Conservation (phyloP, 2,113 vertebrate species). For the Puffinus mauretanicus region DNA sequence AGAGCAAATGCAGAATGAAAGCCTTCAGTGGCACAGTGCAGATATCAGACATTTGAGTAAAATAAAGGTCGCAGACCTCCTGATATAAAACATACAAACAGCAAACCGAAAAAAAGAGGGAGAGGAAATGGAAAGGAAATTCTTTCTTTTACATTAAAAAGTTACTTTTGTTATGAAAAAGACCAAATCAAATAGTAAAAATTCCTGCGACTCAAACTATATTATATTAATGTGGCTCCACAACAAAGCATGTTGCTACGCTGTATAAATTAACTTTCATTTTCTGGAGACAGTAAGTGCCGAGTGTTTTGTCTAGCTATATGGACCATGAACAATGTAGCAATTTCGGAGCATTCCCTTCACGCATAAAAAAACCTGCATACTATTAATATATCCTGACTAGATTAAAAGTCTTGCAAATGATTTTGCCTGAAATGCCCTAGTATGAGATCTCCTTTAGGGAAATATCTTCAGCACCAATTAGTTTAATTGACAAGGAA, state of each 20-base stretch:
- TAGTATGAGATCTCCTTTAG: conserved; percentile 66
- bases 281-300: conserved; percentile 60
- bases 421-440: conserved; percentile 72
- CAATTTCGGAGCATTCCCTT: conserved; percentile 52
- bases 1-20: neutral
- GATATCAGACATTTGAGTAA: neutral
- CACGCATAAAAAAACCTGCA: conserved; percentile 34
- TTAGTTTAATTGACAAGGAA: conserved; percentile 77
- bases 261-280: conserved; percentile 58
- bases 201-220: neutral
- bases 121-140: neutral
- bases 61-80: neutral
- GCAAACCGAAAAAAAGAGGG: neutral
- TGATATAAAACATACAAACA: neutral
- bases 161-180: neutral
- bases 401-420: conserved; percentile 73
- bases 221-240: neutral
- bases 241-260: conserved; percentile 16
- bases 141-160: neutral
- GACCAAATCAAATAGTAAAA: conserved; percentile 9
- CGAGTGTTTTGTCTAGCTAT: conserved; percentile 53
- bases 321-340: conserved; percentile 43
- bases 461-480: conserved; percentile 73
- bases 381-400: conserved; percentile 70
- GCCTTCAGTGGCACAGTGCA: neutral